Percentiles rank a stretch among this genome's conserved stretches.
Conservation (phyloP, 2,113 vertebrate species). For the Alaudala cheleensis region DNA sequence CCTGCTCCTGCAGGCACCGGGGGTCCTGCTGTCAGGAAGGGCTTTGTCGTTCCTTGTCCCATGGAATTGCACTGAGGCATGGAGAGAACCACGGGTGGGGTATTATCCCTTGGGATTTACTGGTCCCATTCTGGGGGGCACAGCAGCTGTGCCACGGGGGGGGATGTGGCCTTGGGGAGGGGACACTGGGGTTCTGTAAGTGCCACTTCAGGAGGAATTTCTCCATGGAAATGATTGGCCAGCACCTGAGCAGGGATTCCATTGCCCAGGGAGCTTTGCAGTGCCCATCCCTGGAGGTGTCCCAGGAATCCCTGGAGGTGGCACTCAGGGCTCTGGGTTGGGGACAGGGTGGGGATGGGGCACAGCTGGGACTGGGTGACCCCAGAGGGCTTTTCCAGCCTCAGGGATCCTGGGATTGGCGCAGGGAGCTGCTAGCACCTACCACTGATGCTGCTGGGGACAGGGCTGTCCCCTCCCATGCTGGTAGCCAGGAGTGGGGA, state of each 20-base stretch:
- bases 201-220: neutral
- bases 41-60: neutral
- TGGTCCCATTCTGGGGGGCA: accelerated
- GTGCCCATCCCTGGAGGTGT: neutral
- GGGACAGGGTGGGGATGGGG: accelerated
- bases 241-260: neutral
- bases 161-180: neutral
- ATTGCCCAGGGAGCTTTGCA: neutral
- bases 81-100: accelerated
- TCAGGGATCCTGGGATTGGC: neutral
- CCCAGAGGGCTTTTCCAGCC: neutral
- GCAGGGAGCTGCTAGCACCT: neutral
- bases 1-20: neutral
- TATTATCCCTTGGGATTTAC: accelerated
- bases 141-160: accelerated
- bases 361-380: accelerated
- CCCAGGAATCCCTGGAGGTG: neutral
- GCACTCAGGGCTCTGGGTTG: neutral
- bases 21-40: neutral
- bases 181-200: neutral
- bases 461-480: neutral
- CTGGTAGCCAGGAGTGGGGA: neutral
- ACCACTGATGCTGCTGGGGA: accelerated
- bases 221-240: neutral
- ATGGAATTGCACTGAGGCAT: accelerated